These are phyloP conservation scores for Pelagia noctiluca DNA, from an alignment of 30 jellyfish, hydroid and myxozoan species.

Conservation along the genomic window DNA sequence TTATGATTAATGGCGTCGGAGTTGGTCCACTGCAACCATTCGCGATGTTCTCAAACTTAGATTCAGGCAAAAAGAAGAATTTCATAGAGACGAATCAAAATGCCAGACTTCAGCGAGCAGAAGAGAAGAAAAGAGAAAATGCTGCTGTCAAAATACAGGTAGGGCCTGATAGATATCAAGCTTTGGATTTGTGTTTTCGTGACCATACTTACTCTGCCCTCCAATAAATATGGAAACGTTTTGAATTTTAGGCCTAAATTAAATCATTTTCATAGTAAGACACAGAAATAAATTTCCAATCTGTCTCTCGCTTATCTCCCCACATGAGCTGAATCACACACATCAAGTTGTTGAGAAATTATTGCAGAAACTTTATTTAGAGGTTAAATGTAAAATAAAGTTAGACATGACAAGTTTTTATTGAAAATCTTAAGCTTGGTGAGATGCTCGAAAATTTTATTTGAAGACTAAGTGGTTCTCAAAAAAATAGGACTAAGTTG, in stretches of 20 bases:
- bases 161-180: background rate
- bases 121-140: constrained; percentile 50
- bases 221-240: background rate
- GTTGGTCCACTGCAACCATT: too few relatives aligned
- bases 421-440: too few relatives aligned
- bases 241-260: background rate
- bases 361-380: too few relatives aligned
- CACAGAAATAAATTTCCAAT: background rate
- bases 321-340: background rate
- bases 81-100: constrained; percentile 60
- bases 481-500: too few relatives aligned
- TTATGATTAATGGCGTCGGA: too few relatives aligned
- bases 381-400: too few relatives aligned
- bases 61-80: constrained; percentile 28
- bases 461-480: too few relatives aligned
- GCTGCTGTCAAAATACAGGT: constrained; percentile 84
- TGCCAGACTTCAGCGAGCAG: constrained; percentile 71
- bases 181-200: background rate
- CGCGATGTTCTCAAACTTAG: constrained; percentile 41
- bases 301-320: background rate
- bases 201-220: background rate
- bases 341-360: too few relatives aligned
- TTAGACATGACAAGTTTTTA: too few relatives aligned
- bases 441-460: too few relatives aligned
- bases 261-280: background rate